Conservation (phyloP, 2,888 invertebrate species). For the Luffia ferchaultella region DNA sequence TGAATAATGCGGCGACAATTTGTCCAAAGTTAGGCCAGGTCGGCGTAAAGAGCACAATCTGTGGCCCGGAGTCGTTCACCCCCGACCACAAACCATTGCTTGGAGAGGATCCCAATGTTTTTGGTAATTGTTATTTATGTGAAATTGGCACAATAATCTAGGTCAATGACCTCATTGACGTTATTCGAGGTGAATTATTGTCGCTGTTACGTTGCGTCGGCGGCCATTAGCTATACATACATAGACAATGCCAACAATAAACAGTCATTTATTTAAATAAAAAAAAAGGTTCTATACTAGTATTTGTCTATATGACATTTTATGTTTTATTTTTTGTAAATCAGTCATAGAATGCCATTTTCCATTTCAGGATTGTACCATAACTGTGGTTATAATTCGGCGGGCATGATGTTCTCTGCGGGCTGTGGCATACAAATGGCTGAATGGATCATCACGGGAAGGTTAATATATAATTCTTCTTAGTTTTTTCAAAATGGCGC, state of each 20-base stretch:
- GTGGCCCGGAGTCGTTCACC: slow-evolving; percentile 92
- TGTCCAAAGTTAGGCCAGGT: slow-evolving; percentile 77
- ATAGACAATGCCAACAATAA: no score
- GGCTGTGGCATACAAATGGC: slow-evolving; percentile 88
- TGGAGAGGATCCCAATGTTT: slow-evolving; percentile 76
- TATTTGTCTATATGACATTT: no score
- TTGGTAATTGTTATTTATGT: slow-evolving; percentile 39
- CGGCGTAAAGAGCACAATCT: slow-evolving; percentile 87
- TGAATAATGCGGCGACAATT: slow-evolving; percentile 74
- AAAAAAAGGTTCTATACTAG: no score
- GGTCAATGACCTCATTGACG: no score
- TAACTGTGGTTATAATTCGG: slow-evolving; percentile 89
- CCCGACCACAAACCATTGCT: slow-evolving; percentile 89
- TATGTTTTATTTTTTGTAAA: no score
- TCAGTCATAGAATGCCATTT: no score
- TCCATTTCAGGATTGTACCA: slow-evolving; percentile 80
- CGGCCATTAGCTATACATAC: no score
- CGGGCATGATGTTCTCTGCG: slow-evolving; percentile 92
- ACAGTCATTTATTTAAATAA: no score
- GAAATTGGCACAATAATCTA: no score
- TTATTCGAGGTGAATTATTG: no score
- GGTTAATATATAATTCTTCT: slow-evolving; percentile 27
- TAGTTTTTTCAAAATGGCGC: no score
- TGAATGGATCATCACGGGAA: slow-evolving; percentile 83
- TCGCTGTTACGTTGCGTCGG: no score